Evolutionary conservation across 2,113 vertebrate species (phyloP).

Genomic region (Isurus oxyrinchus): DNA sequence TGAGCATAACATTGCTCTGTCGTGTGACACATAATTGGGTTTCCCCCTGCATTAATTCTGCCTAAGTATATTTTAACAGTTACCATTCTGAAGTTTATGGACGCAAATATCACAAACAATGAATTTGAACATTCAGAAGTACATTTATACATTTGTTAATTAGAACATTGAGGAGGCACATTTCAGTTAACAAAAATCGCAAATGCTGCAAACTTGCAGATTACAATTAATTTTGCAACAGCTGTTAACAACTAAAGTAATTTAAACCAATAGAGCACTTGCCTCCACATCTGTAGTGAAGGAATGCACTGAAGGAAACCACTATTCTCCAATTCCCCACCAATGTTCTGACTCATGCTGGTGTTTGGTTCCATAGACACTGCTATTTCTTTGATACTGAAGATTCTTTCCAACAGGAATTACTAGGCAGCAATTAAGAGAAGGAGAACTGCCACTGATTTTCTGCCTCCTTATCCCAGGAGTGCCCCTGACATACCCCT

Average conservation of each 20-base stretch:
- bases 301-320: background rate
- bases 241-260: constrained; percentile 3
- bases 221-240: constrained; percentile 22
- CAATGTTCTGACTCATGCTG: background rate
- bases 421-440: background rate
- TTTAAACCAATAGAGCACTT: background rate
- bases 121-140: background rate
- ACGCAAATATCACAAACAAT: background rate
- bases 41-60: background rate
- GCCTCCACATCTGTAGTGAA: background rate
- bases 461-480: background rate
- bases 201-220: background rate
- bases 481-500: background rate
- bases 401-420: background rate
- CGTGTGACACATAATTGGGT: background rate
- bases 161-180: background rate
- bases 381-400: background rate
- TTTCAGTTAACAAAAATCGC: background rate
- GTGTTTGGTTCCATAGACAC: background rate
- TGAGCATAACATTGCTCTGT: background rate
- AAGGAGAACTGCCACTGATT: background rate
- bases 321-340: background rate
- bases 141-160: background rate
- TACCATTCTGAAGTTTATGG: background rate
- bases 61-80: background rate